phyloP scores from a whole-genome alignment of 2,797 vertebrate genomes.

The Megalops cyprinoides region DNA sequence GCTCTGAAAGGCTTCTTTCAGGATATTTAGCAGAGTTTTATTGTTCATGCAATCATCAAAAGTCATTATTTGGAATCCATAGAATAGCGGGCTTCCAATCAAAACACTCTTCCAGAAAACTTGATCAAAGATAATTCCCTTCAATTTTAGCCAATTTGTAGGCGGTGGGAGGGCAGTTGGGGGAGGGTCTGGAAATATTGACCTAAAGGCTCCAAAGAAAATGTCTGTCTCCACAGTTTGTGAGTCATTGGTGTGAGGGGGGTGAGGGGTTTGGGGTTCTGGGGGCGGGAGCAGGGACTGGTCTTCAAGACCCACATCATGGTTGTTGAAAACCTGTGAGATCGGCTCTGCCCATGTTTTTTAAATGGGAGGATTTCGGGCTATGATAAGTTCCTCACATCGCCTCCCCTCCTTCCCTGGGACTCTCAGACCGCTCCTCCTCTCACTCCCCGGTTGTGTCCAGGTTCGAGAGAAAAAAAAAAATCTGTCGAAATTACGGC shows the following conservation, averaged over 20 bases:
- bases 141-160: too few species aligned
- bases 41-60: background rate
- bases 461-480: conserved; percentile 76
- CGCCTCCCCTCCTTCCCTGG: conserved; percentile 74
- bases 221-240: background rate
- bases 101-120: too few species aligned
- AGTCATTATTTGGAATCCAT: background rate
- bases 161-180: too few species aligned
- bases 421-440: conserved; percentile 80
- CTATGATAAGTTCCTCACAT: conserved; percentile 83
- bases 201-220: background rate
- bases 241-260: too few species aligned
- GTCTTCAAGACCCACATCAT: too few species aligned
- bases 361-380: conserved; percentile 89
- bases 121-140: too few species aligned
- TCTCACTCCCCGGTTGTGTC: conserved; percentile 74
- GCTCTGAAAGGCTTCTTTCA: background rate
- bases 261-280: background rate
- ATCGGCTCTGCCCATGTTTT: conserved; percentile 74
- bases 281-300: background rate
- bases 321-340: conserved; percentile 77
- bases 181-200: too few species aligned
- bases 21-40: background rate
- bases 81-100: background rate
- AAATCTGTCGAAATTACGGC: conserved; percentile 95